Evolutionary conservation across 2,797 vertebrate genomes (phyloP), one percentile per base, ranked within the genome.

Genomic region (Labroides dimidiatus): DNA sequence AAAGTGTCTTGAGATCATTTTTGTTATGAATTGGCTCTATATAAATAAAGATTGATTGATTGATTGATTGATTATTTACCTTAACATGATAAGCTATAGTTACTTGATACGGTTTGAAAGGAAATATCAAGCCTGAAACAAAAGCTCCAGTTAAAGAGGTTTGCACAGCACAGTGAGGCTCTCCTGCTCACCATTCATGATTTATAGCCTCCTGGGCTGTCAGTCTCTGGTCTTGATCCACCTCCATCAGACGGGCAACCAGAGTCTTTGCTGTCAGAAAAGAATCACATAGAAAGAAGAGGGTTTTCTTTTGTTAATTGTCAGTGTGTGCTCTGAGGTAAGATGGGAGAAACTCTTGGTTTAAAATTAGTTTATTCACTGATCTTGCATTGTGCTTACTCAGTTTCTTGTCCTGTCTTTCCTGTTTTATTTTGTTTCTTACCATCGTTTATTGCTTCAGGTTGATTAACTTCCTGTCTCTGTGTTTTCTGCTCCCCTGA

Each of bases 131-230:
- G 7, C 19, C 54, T 42, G 30, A 14, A 16, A n/a, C 3, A 49
- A 6, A 52, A 36, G 13, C 17, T 67, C 1, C 10, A 2, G 58
- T 62, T 64, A 51, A 36, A 56, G 45, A 30, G 39, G 23, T 57
- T 50, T 61, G 21, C 17, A 75, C 48, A 56, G 47, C 30, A 41
- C 54, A 45, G 74, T n/a, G 45, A 62, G 79, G 27, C 48, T 83
- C 90, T 7, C 15, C 19, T n/a, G 16, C 75, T 45, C 87, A 97
- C 97, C 97, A 98, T 82, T 97, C 96, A 21, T 98, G 97, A 75
- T 96, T 97, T 81, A 99, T 99, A 55, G 98, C 98, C 81, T 99
- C 98, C 88, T 98, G 96, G 0, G 97, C 97, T 0, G 97, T 98
- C 88, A 98, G 96, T 88, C 98, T 94, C 93, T 97, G 96, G 88